Evolutionary conservation across 2,797 vertebrate genomes (phyloP).

Genomic region (Fratercula arctica): DNA sequence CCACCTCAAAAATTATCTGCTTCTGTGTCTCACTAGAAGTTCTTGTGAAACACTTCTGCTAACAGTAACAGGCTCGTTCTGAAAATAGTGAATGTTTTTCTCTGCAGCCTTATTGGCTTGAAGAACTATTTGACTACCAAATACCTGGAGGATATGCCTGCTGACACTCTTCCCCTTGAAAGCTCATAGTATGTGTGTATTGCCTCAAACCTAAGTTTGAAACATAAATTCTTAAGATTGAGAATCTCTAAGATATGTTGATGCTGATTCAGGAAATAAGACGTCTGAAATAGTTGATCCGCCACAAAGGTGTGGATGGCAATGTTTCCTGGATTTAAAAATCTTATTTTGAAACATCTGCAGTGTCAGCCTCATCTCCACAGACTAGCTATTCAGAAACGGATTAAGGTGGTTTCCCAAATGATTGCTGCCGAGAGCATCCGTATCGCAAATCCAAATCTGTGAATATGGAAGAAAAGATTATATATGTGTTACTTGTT

Average conservation of each 20-base stretch:
- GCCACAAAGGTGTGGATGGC: neutral
- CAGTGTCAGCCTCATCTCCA: neutral
- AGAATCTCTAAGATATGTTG: neutral
- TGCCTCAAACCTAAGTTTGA: neutral
- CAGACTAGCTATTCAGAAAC: neutral
- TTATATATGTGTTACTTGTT: neutral
- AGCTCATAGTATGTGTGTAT: neutral
- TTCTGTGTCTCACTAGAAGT: neutral
- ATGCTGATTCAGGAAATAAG: neutral
- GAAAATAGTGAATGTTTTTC: neutral
- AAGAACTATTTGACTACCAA: neutral
- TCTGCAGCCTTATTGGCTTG: neutral
- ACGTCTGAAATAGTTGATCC: neutral
- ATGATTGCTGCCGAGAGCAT: neutral
- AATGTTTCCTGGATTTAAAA: neutral
- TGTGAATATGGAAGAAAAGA: neutral
- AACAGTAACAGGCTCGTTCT: neutral
- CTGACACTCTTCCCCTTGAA: neutral
- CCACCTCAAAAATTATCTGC: neutral
- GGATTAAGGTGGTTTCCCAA: neutral
- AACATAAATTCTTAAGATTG: neutral
- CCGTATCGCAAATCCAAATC: neutral
- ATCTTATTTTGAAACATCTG: neutral
- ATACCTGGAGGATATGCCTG: neutral
- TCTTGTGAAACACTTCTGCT: slow-evolving; percentile 2